Base-by-base conservation (phyloP, 2,888 invertebrate species). In the Villa cingulata region DNA sequence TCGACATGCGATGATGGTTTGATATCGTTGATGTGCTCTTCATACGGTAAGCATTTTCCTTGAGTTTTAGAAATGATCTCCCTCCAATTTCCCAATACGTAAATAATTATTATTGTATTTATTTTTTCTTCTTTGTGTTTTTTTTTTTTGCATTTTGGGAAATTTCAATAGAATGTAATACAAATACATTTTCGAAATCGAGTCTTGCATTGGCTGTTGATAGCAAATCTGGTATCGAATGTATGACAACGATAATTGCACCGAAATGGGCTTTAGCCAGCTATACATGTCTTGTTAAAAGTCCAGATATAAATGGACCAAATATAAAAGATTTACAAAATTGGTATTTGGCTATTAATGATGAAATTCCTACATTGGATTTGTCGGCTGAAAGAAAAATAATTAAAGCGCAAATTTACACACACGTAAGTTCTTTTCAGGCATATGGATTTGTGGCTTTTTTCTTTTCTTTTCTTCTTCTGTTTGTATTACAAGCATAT, bases 1-100 rank as follows among this genome's bases (percentile, higher is more conserved):
- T 65, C 66, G 15, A 59, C 59, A 27, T 73, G 74, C 54, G 65
- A 70, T 41, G 66, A 68, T 42, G 60, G 62, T 37, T 57, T 73
- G 32, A 71, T 76, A 2, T 70, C 74, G 43, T 59, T 78, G 16
- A 68, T 70, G n/a, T 78, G 78, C 58, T 71, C 74, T 55, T 74
- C 76, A 55, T 76, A 70, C 57, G 62, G 73, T 74, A 62, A 68
- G 68, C 61, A n/a, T n/a, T n/a, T n/a, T n/a, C n/a, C n/a, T n/a
- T n/a, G n/a, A n/a, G n/a, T n/a, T n/a, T n/a, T n/a, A n/a, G n/a
- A n/a, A n/a, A n/a, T n/a, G n/a, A n/a, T n/a, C n/a, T n/a, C n/a
- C n/a, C n/a, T n/a, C n/a, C n/a, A n/a, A n/a, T n/a, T n/a, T n/a
- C n/a, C n/a, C n/a, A n/a, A n/a, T n/a, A n/a, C n/a, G n/a, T n/a